phyloP scores from a whole-genome alignment of 2,888 invertebrate species.

The Tortrix viridana region DNA sequence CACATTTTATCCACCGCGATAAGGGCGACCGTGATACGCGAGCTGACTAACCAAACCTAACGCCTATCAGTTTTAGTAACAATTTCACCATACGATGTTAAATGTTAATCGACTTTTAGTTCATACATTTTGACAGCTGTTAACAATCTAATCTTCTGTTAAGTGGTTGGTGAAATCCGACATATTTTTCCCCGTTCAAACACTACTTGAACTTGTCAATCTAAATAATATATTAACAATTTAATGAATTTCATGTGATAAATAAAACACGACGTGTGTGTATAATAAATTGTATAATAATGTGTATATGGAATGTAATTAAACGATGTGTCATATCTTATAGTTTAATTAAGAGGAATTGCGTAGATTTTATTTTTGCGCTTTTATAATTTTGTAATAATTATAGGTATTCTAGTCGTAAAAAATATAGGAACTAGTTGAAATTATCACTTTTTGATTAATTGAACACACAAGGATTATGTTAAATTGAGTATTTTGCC shows the following conservation, averaged over 20 bases:
- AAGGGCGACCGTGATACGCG: too few species aligned
- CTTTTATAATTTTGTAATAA: constrained; percentile 44
- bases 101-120: too few species aligned
- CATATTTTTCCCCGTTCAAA: not conserved
- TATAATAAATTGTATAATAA: constrained; percentile 58
- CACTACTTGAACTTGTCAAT: constrained; percentile 8
- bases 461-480: too few species aligned
- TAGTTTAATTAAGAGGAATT: constrained; percentile 32
- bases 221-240: constrained; percentile 1
- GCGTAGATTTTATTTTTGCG: constrained; percentile 37
- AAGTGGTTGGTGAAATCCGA: too few species aligned
- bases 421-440: constrained; percentile 27
- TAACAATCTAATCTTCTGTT: too few species aligned
- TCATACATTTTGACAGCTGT: too few species aligned
- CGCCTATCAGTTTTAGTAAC: too few species aligned
- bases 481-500: too few species aligned
- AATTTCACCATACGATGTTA: too few species aligned
- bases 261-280: constrained; percentile 63
- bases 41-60: too few species aligned
- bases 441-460: constrained; percentile 9
- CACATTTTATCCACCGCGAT: too few species aligned
- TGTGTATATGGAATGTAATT: constrained; percentile 66
- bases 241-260: constrained; percentile 73
- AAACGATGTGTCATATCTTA: constrained; percentile 61
- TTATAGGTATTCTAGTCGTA: constrained; percentile 59